Evolutionary conservation across 1,140 invertebrate species (phyloP).

Genomic region (Drosophila setifemur): DNA sequence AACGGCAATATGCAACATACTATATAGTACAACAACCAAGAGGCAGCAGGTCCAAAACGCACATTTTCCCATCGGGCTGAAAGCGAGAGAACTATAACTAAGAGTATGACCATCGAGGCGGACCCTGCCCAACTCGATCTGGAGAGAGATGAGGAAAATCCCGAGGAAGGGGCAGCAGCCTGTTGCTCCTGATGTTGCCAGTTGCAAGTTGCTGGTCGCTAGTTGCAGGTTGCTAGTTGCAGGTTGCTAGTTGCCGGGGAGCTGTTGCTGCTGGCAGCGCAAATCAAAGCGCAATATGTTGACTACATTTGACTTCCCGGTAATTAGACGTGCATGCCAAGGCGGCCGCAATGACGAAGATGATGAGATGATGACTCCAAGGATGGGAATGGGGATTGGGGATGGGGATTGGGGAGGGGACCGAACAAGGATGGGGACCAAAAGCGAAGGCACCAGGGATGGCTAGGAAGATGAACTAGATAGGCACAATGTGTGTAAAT

Average conservation of each 20-base stretch:
- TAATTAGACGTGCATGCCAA: constrained; percentile 76
- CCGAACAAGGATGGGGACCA: no score
- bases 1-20: not conserved
- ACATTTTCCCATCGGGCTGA: constrained; percentile 73
- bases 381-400: not conserved
- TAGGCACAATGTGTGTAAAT: not conserved
- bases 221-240: constrained; percentile 3
- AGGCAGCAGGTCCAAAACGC: constrained; percentile 37
- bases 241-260: constrained; percentile 6
- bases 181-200: constrained; percentile 12
- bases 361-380: not conserved
- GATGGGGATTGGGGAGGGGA: no score
- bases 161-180: constrained; percentile 1
- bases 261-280: constrained; percentile 57
- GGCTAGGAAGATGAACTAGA: not conserved
- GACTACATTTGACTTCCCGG: constrained; percentile 80
- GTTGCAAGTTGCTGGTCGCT: constrained; percentile 10
- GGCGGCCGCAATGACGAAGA: constrained; percentile 28
- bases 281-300: constrained; percentile 79
- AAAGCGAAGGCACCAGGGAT: not conserved
- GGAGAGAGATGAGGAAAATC: not conserved
- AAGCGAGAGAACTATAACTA: constrained; percentile 58
- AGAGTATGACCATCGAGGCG: constrained; percentile 52
- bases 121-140: constrained; percentile 31
- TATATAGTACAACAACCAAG: not conserved